These are phyloP conservation scores for Drosophila nr. perissopoda DNA, from an alignment of 2,888 invertebrate genomes.

Conservation along the genomic window DNA sequence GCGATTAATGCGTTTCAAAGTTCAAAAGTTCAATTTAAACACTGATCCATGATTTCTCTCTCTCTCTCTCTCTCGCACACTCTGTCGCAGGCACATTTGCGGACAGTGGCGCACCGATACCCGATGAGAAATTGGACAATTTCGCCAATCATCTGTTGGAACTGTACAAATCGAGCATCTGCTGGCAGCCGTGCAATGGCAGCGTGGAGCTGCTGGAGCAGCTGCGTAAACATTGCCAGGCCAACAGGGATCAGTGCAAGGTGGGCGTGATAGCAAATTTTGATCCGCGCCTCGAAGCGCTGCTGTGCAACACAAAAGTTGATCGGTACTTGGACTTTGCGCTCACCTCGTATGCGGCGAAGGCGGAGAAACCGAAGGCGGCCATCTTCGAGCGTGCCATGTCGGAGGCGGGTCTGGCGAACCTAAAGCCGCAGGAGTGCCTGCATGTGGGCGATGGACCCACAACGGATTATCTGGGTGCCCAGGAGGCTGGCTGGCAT, in stretches of 20 bases:
- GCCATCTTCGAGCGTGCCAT: slow-evolving; percentile 90
- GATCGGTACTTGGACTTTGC: slow-evolving; percentile 91
- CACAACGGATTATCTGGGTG: slow-evolving; percentile 91
- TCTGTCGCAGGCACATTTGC: slow-evolving; percentile 78
- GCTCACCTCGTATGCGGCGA: slow-evolving; percentile 90
- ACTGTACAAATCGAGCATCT: slow-evolving; percentile 89
- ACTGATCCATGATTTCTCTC: not conserved
- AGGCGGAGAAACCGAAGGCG: slow-evolving; percentile 90
- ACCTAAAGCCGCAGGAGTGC: slow-evolving; percentile 87
- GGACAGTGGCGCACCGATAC: slow-evolving; percentile 81
- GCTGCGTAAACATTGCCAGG: slow-evolving; percentile 82
- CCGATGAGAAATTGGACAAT: slow-evolving; percentile 84
- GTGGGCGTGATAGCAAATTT: slow-evolving; percentile 95
- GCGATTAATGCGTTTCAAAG: slow-evolving; percentile 43
- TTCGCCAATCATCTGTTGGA: slow-evolving; percentile 88
- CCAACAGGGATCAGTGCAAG: slow-evolving; percentile 52
- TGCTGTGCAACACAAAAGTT: slow-evolving; percentile 89
- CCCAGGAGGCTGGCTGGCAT: slow-evolving; percentile 91
- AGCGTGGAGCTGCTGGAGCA: slow-evolving; percentile 88
- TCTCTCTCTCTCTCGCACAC: not conserved
- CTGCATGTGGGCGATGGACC: slow-evolving; percentile 94
- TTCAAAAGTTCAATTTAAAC: slow-evolving; percentile 24
- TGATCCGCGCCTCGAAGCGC: slow-evolving; percentile 91
- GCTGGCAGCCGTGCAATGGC: slow-evolving; percentile 91
- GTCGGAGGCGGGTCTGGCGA: slow-evolving; percentile 84